Percentiles rank a stretch among this genome's conserved stretches.
Evolutionary conservation across 2,888 invertebrate genomes (phyloP).

Genomic region (Colostygia pectinataria): DNA sequence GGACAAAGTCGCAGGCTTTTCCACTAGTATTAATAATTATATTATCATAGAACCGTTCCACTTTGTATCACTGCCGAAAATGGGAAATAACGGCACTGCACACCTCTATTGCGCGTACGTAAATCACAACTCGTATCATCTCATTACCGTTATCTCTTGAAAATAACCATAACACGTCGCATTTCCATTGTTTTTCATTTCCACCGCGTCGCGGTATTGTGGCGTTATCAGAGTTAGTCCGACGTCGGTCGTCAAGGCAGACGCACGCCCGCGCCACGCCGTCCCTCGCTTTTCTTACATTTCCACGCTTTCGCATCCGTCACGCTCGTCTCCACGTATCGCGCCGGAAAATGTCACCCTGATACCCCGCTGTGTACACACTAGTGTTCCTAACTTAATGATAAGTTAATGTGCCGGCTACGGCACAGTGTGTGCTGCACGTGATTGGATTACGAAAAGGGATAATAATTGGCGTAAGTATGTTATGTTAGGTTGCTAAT

Average conservation of each 20-base stretch:
- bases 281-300: slow-evolving; percentile 46
- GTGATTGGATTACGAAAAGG: slow-evolving; percentile 73
- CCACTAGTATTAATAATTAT: neutral
- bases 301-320: slow-evolving; percentile 55
- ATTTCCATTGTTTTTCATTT: slow-evolving; percentile 77
- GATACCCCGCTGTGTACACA: slow-evolving; percentile 68
- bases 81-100: slow-evolving; percentile 28
- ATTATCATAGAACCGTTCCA: neutral
- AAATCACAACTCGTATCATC: slow-evolving; percentile 38
- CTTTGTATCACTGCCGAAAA: slow-evolving; percentile 17
- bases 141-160: slow-evolving; percentile 53
- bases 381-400: slow-evolving; percentile 56
- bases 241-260: slow-evolving; percentile 53
- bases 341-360: slow-evolving; percentile 66
- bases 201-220: slow-evolving; percentile 54
- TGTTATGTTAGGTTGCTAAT: slow-evolving; percentile 52
- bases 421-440: slow-evolving; percentile 60
- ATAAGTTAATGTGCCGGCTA: slow-evolving; percentile 66
- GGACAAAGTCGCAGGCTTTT: too few relatives aligned
- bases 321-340: slow-evolving; percentile 45
- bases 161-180: slow-evolving; percentile 53
- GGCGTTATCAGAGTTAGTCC: slow-evolving; percentile 73
- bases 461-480: slow-evolving; percentile 72
- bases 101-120: slow-evolving; percentile 34
- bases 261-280: slow-evolving; percentile 58